These are phyloP conservation scores for Drosophila kambysellisi DNA, from an alignment of 2,888 invertebrate species.

Conservation along the genomic window DNA sequence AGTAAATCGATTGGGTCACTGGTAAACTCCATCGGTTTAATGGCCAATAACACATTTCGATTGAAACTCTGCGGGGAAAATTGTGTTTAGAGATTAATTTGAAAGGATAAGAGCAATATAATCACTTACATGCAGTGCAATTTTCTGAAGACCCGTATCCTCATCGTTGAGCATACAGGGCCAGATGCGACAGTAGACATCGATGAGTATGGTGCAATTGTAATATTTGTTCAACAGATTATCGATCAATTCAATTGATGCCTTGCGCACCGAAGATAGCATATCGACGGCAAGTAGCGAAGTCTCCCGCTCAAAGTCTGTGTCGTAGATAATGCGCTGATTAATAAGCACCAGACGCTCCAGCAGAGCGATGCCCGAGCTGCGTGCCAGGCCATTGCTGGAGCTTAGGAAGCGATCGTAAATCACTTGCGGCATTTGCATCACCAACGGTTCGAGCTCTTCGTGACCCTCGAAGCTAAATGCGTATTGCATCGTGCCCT, in stretches of 20 bases:
- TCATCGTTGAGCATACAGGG: conserved; percentile 81
- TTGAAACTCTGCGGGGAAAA: conserved; percentile 80
- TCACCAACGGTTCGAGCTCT: conserved; percentile 68
- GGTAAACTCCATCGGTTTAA: conserved; percentile 82
- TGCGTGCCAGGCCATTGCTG: conserved; percentile 75
- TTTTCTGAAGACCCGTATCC: conserved; percentile 79
- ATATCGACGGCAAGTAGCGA: conserved; percentile 74
- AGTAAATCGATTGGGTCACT: conserved; percentile 83
- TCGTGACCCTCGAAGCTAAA: conserved; percentile 82
- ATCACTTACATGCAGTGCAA: conserved; percentile 77
- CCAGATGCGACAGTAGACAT: conserved; percentile 83
- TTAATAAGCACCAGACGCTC: conserved; percentile 81
- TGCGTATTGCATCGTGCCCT: conserved; percentile 60
- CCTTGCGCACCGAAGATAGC: conserved; percentile 80
- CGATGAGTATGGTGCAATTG: conserved; percentile 83
- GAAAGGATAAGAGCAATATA: neutral
- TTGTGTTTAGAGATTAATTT: neutral
- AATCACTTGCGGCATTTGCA: conserved; percentile 77
- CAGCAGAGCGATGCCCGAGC: conserved; percentile 80
- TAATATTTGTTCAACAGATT: conserved; percentile 76
- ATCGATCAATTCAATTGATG: conserved; percentile 79
- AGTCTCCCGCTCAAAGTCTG: conserved; percentile 82
- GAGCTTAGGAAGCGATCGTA: conserved; percentile 76
- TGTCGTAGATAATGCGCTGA: conserved; percentile 82
- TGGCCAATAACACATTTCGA: conserved; percentile 79